Evolutionary conservation across 2,888 invertebrate genomes (phyloP), one percentile per base, ranked within the genome.

Genomic region (Mycalesis mineus): DNA sequence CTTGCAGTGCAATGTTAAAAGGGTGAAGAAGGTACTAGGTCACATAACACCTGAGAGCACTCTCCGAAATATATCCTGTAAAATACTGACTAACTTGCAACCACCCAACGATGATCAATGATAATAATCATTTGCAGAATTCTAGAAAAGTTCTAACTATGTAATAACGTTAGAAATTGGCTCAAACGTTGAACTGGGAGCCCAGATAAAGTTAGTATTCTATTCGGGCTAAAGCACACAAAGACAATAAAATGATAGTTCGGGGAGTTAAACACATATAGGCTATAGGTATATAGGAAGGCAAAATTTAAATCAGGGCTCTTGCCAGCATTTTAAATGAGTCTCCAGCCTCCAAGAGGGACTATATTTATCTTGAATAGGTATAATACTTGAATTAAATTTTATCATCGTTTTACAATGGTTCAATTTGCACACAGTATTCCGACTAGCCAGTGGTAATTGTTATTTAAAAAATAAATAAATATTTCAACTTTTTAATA

Each of bases 161-260:
- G 36, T 42, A 53, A 41, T 44, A 44, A 58, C 36, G 36, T 53
- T 53, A 53, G 44, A 8, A 42, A 55, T 40, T 55, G 39, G 37
- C 47, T 31, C n/a, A 40, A 59, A 59, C 47, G 55, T 61, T 55
- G 55, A 57, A 57, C 57, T 52, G 37, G 45, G 52, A 33, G 52
- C 51, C 52, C 52, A 63, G 48, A 58, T 58, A 58, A 61, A 63
- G 61, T 57, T 61, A 47, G 45, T 45, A 49, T 45, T 57, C 55
- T 55, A 48, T 53, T 57, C 53, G 28, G 50, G 45, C 41, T 57
- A 56, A 54, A 61, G 40, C 61, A 57, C 54, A 57, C 58, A 57
- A 40, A 53, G 50, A 44, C 57, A 61, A 61, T 62, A 62, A 65
- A 63, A 61, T 53, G 42, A 60, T 57, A 58, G 49, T 58, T 59